Evolutionary conservation across 2,113 vertebrate species (phyloP), one percentile per base, ranked within the genome.

Genomic region (Zapus hudsonius): DNA sequence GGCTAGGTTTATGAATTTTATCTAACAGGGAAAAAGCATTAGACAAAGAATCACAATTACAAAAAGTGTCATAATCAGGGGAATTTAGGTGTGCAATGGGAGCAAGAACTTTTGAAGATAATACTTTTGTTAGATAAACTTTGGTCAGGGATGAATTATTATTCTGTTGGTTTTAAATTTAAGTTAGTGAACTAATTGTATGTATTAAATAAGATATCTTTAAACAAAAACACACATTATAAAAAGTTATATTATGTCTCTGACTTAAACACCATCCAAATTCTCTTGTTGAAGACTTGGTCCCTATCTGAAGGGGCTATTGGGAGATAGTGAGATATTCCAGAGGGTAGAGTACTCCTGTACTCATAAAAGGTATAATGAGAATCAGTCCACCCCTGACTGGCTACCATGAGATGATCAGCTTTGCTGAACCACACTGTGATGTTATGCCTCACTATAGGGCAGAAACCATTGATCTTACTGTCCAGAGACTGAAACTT

Each of bases 21-120:
- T 22, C 25, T 87, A 29, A 25, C 19, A 47, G 36, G 72, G 17
- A 23, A 31, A 31, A 75, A 73, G 66, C 6, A 38, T 61, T 31
- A 76, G 92, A 63, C 52, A 94, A 94, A 70, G n/a, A 67, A 86
- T 55, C 6, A 66, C 9, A 76, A n/a, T 2, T 22, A 83, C 25
- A 19, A 33, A 87, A 17, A 69, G 6, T 73, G 11, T 29, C 5
- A 66, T 72, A 44, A 42, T 10, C 84, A 9, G 36, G 57, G 44
- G 10, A 47, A 36, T 66, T 61, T 2, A 75, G 1, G 20, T 12
- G n/a, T n/a, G n/a, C n/a, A n/a, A n/a, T n/a, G n/a, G n/a, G n/a
- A n/a, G n/a, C n/a, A n/a, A n/a, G n/a, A n/a, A n/a, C n/a, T n/a
- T n/a, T n/a, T 42, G 0, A 16, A 82, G 61, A 83, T 42, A 64